These are phyloP conservation scores for Peromyscus maniculatus DNA, from an alignment of 2,113 vertebrate species.

Conservation along the genomic window DNA sequence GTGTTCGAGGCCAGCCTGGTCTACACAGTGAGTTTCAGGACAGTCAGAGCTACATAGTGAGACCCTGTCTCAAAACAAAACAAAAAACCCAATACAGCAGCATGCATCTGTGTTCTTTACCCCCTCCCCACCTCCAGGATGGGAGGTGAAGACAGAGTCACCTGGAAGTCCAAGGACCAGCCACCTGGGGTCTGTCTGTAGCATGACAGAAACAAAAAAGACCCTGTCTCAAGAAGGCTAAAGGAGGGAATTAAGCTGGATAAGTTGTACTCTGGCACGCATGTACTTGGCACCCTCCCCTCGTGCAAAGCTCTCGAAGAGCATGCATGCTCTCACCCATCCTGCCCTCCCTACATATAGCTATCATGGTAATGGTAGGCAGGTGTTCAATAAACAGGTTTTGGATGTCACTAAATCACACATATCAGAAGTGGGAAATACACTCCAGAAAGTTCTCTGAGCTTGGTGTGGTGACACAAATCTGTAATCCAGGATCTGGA, in stretches of 20 bases:
- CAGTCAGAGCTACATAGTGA: neutral
- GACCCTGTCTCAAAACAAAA: neutral
- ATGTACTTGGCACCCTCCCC: too few species aligned
- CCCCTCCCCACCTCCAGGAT: neutral
- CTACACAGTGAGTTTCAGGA: neutral
- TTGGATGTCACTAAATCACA: slow-evolving; percentile 7
- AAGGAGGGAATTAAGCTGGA: too few species aligned
- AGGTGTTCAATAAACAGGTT: neutral
- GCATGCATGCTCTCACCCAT: neutral
- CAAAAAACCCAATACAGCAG: neutral
- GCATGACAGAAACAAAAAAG: neutral
- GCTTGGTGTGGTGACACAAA: neutral
- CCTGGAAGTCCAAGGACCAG: neutral
- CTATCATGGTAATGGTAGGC: neutral
- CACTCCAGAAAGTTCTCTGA: neutral
- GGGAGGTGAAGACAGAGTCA: neutral
- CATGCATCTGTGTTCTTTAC: neutral
- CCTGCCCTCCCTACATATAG: neutral
- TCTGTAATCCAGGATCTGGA: neutral
- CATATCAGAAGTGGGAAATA: neutral
- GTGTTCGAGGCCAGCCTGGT: neutral
- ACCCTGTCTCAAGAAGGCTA: neutral
- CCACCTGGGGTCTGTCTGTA: neutral
- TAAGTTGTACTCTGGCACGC: neutral
- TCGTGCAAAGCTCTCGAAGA: neutral